Base-by-base conservation (phyloP, 2,888 invertebrate species). In the Sinohyriopsis cumingii region DNA sequence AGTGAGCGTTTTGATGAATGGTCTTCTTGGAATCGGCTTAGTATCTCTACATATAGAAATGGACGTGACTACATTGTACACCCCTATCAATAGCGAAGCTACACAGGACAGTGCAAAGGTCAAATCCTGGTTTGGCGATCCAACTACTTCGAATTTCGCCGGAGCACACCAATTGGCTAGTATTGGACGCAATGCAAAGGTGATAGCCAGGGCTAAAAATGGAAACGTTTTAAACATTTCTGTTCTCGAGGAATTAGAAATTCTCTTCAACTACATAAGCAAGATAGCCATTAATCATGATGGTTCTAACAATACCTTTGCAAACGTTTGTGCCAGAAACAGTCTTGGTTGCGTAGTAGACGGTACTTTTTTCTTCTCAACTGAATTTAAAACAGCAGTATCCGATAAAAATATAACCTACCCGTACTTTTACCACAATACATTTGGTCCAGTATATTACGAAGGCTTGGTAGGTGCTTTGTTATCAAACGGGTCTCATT, bases 151-250 rank as follows among this genome's bases (percentile, higher is more conserved):
- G 28, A 28, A 28, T 28, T 28, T 28, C 5, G 28, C 28, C 6
- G 28, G 28, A 4, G 5, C 28, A 28, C 28, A 28, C 3, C 69
- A 71, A 63, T 55, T 63, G 20, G 20, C 57, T 6, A 54, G 54
- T 15, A 45, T 66, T 18, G 70, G 70, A 19, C n/a, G 62, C 25
- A 72, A 68, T 66, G 75, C 70, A 18, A 65, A 65, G 28, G 54
- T 80, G 33, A 69, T 76, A 54, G 65, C 78, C 25, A 69, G 55
- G 63, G 61, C 72, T 5, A 65, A 63, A 24, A n/a, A 54, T 25
- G 76, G 75, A 20, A 68, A 75, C 53, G 54, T 76, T 55, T 67
- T 78, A 57, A 72, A 66, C 56, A 18, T 53, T 15, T 53, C 61
- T 20, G 63, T 67, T 24, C 62, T 78, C 7, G 33, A 24, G 15